Base-by-base conservation (phyloP, 2,888 invertebrate genomes). In the Plusia festucae region DNA sequence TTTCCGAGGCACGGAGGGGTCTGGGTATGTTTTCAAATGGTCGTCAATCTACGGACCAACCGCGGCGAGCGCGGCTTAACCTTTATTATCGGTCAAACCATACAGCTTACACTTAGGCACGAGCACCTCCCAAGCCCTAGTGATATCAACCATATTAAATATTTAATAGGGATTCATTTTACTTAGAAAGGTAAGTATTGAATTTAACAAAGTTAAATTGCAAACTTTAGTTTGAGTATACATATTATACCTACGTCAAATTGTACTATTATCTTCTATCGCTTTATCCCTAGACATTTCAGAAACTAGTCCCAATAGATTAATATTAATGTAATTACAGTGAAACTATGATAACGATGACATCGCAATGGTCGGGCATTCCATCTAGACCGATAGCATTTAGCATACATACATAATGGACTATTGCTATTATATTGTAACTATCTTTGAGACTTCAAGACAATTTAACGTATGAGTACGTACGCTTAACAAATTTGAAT, bases 361-460 rank as follows among this genome's bases (percentile, higher is more conserved):
- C 15, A 49, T 56, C 22, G 59, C 13, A 27, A 30, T 51, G 40
- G 40, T 11, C 20, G 18, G 20, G 30, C 18, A 30, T 60, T 53
- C 24, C 24, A 60, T 46, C 44, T 34, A 40, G 55, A 54, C 20
- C 20, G 30, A 40, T 18, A 58, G 3, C 65, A 56, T 54, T 76
- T 76, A 72, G 60, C 77, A 65, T 71, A 72, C 77, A 65, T 71
- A 72, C 53, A 57, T 72, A 76, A 65, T 72, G 60, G 44, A 52
- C 53, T 54, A 30, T 49, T 51, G 51, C 22, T 70, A 46, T 60
- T 53, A 76, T 8, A 46, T 46, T 18, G 18, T 18, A 16, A 46
- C 46, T 16, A 46, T 46, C 18, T 18, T 46, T 18, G 16, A 46
- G 46, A 18, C 16, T 18, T 9, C n/a, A 18, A 46, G 16, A 46